A percentile compares a stretch with the other conserved stretches of the same genome.
These are phyloP conservation scores for Leuciscus waleckii DNA, from an alignment of 2,797 vertebrate species.

Conservation along the genomic window DNA sequence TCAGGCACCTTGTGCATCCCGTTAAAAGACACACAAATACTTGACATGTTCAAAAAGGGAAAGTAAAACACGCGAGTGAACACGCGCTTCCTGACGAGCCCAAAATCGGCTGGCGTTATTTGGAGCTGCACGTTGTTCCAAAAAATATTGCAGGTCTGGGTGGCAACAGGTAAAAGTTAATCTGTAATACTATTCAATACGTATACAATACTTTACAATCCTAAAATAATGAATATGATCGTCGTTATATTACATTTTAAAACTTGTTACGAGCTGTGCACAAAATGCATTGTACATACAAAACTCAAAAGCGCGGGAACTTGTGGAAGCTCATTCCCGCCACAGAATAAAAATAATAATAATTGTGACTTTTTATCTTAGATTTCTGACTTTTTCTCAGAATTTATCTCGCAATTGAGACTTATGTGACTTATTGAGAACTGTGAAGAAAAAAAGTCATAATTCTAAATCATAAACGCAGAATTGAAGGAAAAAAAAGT, in stretches of 20 bases:
- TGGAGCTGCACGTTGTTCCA: constrained; percentile 32
- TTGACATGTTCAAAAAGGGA: constrained; percentile 9
- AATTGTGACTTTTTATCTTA: too few species aligned
- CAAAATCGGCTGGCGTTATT: not conserved
- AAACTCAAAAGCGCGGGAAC: constrained; percentile 42
- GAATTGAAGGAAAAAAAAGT: not conserved
- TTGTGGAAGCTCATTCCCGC: not conserved
- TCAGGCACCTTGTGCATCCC: constrained; percentile 55
- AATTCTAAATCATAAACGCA: not conserved
- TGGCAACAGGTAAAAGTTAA: constrained; percentile 59
- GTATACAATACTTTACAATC: constrained; percentile 65
- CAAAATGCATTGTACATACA: constrained; percentile 54
- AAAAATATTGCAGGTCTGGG: constrained; percentile 64
- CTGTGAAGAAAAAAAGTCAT: not conserved
- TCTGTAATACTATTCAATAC: constrained; percentile 57
- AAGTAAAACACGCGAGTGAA: constrained; percentile 2
- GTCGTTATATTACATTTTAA: constrained; percentile 52
- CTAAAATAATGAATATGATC: constrained; percentile 59
- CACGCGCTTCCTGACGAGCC: not conserved
- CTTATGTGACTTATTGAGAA: not conserved
- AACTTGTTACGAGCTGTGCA: constrained; percentile 57
- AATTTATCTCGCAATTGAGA: not conserved
- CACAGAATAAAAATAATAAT: not conserved
- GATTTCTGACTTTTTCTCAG: not conserved
- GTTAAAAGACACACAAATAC: constrained; percentile 45